Base-by-base conservation (phyloP, 2,888 invertebrate species). In the Meiosimyza decipiens region DNA sequence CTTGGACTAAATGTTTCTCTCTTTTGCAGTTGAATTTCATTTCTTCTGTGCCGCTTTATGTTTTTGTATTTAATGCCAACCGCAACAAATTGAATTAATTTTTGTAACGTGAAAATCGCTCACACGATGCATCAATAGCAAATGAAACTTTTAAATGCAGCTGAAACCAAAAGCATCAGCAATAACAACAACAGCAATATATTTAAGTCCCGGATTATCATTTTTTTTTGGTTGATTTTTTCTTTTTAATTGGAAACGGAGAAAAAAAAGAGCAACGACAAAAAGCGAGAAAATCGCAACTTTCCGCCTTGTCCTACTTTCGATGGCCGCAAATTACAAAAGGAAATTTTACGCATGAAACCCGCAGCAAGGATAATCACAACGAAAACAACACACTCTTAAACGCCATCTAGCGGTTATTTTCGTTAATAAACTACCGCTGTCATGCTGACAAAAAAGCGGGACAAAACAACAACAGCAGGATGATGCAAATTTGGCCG, bases 51-150 rank as follows among this genome's bases (percentile, higher is more conserved):
- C 2, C 40, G 3, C 40, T 9, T 40, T 40, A 40, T 28, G 9
- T 40, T 40, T 40, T 40, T 40, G 1, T 9, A 40, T 40, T 40
- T 9, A 40, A 82, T 84, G 82, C 81, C 78, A 79, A 83, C 84
- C 83, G 77, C 83, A 80, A 80, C 82, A 84, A 83, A 83, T 84
- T 83, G 82, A 83, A 83, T 84, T 83, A 83, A 84, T 84, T 82
- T 83, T 80, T 80, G 83, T 83, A 84, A 84, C 81, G 81, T 79
- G 81, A 79, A 83, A 83, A 82, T 80, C 79, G 79, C 79, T 79
- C 78, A 69, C 71, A 73, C 75, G 63, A 73, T 73, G 73, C 69
- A 64, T 68, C 16, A 75, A 73, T 72, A 73, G 77, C 76, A 75
- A 76, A 77, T 74, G 76, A 68, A 71, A 71, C 72, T 60, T 64